Evolutionary conservation across 1,140 invertebrate species (phyloP), one percentile per base, ranked within the genome.

Genomic region (Phthorimaea operculella): DNA sequence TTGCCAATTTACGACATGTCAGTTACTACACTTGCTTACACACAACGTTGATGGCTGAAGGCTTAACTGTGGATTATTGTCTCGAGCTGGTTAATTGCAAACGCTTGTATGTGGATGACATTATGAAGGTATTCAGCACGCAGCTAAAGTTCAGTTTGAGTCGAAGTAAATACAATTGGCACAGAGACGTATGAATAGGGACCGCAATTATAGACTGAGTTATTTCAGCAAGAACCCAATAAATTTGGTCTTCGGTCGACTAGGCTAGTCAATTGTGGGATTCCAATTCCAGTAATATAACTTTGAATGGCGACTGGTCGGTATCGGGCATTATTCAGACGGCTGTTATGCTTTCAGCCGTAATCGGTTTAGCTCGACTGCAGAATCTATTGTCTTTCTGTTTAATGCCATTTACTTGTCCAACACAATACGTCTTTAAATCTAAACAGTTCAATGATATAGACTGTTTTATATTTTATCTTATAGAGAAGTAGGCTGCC

Each of bases 1-100:
- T 39, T 33, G 51, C 49, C 50, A 60, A 58, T 66, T 66, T 59
- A 66, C 54, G 56, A 54, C 34, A 52, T 60, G 44, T 47, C 16
- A 47, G 53, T 55, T 56, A 52, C 42, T 59, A 39, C 44, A 62
- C 34, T 62, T 47, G 44, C 44, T 9, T 52, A 57, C 54, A 45
- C 28, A 28, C 11, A 12, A 39, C 36, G 36, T 39, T 39, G 36
- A 39, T n/a, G 36, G 36, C 33, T 33, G 42, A 33, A 57, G 42
- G 36, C 36, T n/a, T 39, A 39, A 6, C 36, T 12, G 10, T 39
- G 36, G 36, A 39, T 39, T 28, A 28, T 28, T 28, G 21, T 28
- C 21, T 28, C 6, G 21, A 28, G 21, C 21, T 28, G 21, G 21
- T 28, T 28, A 28, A 28, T 28, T 28, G 21, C 21, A 28, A 28